Evolutionary conservation across 2,113 vertebrate genomes (phyloP).

Genomic region (Haemorhous mexicanus): DNA sequence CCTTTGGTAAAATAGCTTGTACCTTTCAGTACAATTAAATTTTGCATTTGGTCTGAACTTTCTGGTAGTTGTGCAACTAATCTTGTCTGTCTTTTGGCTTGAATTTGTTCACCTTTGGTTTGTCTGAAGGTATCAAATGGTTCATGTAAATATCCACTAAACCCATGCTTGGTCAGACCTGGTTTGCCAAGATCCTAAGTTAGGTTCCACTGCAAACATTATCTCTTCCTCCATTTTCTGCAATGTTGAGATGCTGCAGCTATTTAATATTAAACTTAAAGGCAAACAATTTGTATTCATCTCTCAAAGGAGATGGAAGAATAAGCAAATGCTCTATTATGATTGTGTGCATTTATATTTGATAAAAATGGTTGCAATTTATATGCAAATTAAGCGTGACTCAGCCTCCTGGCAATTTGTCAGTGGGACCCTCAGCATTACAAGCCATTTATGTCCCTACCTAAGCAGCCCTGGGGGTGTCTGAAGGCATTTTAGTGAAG

Average conservation of each 20-base stretch:
- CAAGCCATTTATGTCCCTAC: not conserved
- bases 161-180: not conserved
- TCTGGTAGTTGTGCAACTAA: not conserved
- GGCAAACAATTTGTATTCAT: conserved; percentile 62
- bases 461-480: not conserved
- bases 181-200: not conserved
- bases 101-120: not conserved
- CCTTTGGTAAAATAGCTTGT: not conserved
- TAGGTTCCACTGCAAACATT: not conserved
- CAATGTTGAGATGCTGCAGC: not conserved
- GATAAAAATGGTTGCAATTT: conserved; percentile 72
- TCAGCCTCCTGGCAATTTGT: conserved; percentile 53
- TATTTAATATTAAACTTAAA: conserved; percentile 50
- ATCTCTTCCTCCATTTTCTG: not conserved
- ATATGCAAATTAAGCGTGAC: conserved; percentile 65
- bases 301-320: conserved; percentile 51
- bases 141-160: not conserved
- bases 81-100: not conserved
- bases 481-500: not conserved
- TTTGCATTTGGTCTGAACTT: not conserved
- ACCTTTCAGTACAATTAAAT: not conserved
- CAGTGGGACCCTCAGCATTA: conserved; percentile 13
- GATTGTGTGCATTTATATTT: conserved; percentile 64
- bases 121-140: not conserved
- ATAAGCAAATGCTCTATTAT: conserved; percentile 58